Conservation (phyloP, 2,797 vertebrate species). For the Gallinago stenura region DNA sequence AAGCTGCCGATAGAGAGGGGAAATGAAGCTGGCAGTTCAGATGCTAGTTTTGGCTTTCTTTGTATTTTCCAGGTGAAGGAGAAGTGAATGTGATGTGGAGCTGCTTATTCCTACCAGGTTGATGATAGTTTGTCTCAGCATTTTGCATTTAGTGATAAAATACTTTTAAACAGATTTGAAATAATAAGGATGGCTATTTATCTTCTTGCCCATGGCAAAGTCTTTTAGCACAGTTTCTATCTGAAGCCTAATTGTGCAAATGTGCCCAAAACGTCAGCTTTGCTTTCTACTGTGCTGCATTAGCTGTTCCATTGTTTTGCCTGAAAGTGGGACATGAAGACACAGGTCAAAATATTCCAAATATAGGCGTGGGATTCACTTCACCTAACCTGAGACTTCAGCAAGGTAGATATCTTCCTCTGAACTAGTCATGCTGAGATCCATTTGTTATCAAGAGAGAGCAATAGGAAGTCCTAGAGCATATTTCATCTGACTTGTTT, state of each 20-base stretch:
- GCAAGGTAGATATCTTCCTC: neutral
- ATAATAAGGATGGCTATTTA: neutral
- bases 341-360: neutral
- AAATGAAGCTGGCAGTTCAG: neutral
- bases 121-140: neutral
- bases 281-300: neutral
- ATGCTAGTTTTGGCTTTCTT: neutral
- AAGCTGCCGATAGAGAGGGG: neutral
- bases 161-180: neutral
- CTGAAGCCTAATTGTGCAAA: neutral
- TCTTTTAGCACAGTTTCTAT: neutral
- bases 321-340: neutral
- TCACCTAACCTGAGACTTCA: neutral
- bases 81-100: neutral
- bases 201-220: neutral
- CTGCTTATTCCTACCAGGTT: neutral
- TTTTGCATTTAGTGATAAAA: neutral
- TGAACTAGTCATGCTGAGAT: neutral
- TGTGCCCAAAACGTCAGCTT: neutral
- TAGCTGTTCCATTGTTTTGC: neutral
- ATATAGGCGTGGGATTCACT: neutral
- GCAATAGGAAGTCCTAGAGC: neutral
- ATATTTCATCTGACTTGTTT: neutral
- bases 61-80: neutral
- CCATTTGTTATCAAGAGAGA: neutral